Evolutionary conservation across 2,113 vertebrate genomes (phyloP).

Genomic region (Dicrurus megarhynchus): DNA sequence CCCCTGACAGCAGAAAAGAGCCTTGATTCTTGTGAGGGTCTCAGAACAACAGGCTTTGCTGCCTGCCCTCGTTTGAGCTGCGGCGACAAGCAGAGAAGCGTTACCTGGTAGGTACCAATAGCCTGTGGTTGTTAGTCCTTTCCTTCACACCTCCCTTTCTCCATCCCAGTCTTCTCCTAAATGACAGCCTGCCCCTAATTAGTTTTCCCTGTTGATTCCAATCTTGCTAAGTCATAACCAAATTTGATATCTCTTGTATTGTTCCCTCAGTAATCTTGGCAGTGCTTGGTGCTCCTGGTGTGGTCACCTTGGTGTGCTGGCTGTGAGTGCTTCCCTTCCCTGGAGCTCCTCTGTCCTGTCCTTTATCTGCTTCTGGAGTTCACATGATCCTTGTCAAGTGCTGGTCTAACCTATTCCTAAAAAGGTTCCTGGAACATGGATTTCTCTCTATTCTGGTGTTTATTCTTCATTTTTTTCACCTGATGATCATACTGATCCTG

Average conservation of each 20-base stretch:
- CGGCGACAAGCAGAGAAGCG: fast-evolving
- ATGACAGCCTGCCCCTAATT: neutral
- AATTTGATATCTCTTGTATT: neutral
- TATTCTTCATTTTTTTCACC: neutral
- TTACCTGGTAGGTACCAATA: neutral
- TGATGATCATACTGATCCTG: neutral
- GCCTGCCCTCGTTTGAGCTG: neutral
- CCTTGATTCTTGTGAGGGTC: neutral
- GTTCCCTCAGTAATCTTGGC: neutral
- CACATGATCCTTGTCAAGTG: neutral
- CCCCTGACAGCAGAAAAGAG: neutral
- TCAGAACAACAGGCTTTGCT: neutral
- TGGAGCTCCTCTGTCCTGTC: neutral
- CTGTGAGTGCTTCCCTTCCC: neutral
- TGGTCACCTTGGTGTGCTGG: neutral
- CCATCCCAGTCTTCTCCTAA: neutral
- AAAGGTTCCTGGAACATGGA: neutral
- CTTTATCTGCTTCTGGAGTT: neutral
- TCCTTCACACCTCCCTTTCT: neutral
- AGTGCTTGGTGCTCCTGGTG: neutral
- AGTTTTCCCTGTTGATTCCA: neutral
- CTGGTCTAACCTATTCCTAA: neutral
- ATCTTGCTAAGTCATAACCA: neutral
- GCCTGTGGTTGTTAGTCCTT: neutral
- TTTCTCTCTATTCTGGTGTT: neutral